Evolutionary conservation across 1,140 invertebrate species (phyloP).

Genomic region (Dendroctonus ponderosae): DNA sequence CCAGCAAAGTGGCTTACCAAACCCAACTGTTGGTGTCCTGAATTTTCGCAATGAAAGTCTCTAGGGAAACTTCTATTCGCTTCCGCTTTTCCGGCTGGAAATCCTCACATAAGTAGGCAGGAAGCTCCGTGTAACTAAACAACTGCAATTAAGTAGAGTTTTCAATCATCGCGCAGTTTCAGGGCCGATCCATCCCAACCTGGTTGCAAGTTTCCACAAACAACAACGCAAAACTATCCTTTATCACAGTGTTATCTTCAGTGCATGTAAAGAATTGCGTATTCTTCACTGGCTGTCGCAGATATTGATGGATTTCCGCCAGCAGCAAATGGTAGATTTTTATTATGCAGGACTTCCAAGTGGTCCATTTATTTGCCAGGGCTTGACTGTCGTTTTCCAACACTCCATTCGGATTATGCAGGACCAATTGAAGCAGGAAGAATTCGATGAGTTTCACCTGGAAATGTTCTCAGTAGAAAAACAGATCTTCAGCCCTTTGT

Average conservation of each 20-base stretch:
- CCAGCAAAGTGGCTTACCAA: slow-evolving; percentile 29
- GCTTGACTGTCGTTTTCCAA: slow-evolving; percentile 32
- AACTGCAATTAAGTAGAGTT: slow-evolving; percentile 27
- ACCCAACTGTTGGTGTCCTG: slow-evolving; percentile 40
- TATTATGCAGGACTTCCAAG: slow-evolving; percentile 40
- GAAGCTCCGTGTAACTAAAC: slow-evolving; percentile 16
- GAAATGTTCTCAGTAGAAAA: slow-evolving; percentile 11
- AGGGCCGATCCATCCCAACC: slow-evolving; percentile 26
- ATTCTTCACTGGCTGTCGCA: slow-evolving; percentile 30
- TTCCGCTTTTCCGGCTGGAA: slow-evolving; percentile 32
- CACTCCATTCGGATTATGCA: slow-evolving; percentile 44
- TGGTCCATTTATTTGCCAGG: slow-evolving; percentile 39
- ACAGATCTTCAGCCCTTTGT: slow-evolving; percentile 7
- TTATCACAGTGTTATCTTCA: slow-evolving; percentile 25
- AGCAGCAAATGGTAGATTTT: slow-evolving; percentile 36
- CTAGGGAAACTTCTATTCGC: slow-evolving; percentile 32
- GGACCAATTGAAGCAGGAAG: slow-evolving; percentile 43
- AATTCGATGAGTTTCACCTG: slow-evolving; percentile 41
- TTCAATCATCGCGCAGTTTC: background rate
- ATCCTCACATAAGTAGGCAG: background rate
- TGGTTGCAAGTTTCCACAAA: slow-evolving; percentile 44
- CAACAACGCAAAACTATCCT: slow-evolving; percentile 35
- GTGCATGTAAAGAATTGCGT: slow-evolving; percentile 29
- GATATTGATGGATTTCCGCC: slow-evolving; percentile 36
- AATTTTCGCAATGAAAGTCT: slow-evolving; percentile 36